phyloP scores from a whole-genome alignment of 1,140 invertebrate genomes.

The Diorhabda elongata region DNA sequence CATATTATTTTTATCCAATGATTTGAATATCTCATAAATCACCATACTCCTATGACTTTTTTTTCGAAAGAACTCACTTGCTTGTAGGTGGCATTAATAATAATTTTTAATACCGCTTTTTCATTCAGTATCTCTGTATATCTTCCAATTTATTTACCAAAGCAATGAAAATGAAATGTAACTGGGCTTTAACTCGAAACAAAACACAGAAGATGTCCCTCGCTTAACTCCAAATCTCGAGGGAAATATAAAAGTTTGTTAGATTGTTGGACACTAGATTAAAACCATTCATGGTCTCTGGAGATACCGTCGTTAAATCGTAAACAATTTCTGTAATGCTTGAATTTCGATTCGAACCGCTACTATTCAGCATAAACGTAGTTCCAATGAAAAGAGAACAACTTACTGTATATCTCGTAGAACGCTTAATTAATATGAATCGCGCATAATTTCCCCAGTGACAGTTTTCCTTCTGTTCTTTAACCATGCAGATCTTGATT shows the following conservation, averaged over 20 bases:
- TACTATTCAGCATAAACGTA: neutral
- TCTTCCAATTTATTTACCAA: neutral
- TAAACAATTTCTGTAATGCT: neutral
- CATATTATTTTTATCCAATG: too few relatives aligned
- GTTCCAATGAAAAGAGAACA: too few relatives aligned
- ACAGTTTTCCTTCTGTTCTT: too few relatives aligned
- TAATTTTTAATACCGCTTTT: neutral
- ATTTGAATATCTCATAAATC: too few relatives aligned
- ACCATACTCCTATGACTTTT: too few relatives aligned
- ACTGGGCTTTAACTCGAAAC: neutral
- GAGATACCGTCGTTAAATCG: neutral
- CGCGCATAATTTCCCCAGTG: too few relatives aligned
- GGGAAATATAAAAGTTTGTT: conserved; percentile 2
- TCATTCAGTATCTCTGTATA: neutral
- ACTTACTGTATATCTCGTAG: too few relatives aligned
- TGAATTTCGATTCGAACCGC: neutral
- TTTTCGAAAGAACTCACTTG: too few relatives aligned
- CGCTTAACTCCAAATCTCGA: neutral
- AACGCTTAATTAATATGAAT: too few relatives aligned
- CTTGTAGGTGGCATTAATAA: neutral
- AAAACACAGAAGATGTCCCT: conserved; percentile 1
- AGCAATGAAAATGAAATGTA: conserved; percentile 2
- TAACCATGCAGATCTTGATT: too few relatives aligned
- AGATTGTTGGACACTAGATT: conserved; percentile 2
- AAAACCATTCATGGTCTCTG: conserved; percentile 1